Conservation (phyloP, 2,888 invertebrate genomes). For the Apodemia duryi region DNA sequence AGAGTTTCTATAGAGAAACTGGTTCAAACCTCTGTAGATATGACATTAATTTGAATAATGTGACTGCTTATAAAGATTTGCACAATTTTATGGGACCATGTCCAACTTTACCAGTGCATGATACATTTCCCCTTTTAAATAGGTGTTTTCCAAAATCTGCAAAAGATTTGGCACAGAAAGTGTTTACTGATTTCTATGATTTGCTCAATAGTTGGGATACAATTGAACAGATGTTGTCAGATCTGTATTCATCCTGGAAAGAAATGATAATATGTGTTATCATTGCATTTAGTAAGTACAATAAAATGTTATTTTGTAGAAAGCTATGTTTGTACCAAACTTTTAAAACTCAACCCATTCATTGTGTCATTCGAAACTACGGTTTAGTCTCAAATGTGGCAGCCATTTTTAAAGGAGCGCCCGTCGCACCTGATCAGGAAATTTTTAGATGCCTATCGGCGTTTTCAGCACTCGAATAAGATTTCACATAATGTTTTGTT, state of each 20-base stretch:
- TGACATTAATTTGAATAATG: constrained; percentile 79
- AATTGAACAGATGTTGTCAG: constrained; percentile 92
- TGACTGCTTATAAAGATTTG: constrained; percentile 58
- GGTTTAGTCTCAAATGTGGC: too few relatives aligned
- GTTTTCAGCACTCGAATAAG: too few relatives aligned
- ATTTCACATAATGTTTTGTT: too few relatives aligned
- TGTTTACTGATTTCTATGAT: constrained; percentile 86
- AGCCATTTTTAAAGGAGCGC: too few relatives aligned
- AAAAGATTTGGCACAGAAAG: constrained; percentile 81
- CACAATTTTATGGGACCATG: constrained; percentile 84
- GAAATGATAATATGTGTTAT: constrained; percentile 90
- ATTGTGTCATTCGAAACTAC: too few relatives aligned
- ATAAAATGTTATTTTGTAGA: not conserved
- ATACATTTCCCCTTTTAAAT: constrained; percentile 89
- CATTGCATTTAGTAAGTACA: constrained; percentile 87
- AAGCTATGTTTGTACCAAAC: too few relatives aligned
- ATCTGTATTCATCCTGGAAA: constrained; percentile 93
- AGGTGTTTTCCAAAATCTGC: constrained; percentile 91
- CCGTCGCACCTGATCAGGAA: too few relatives aligned
- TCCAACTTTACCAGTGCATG: constrained; percentile 87
- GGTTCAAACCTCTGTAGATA: constrained; percentile 89
- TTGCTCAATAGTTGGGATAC: constrained; percentile 93
- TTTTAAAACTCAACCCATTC: too few relatives aligned
- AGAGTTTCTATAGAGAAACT: constrained; percentile 84
- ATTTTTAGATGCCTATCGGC: too few relatives aligned